Conservation (phyloP, 2,113 vertebrate species). For the Sminthopsis crassicaudata region DNA sequence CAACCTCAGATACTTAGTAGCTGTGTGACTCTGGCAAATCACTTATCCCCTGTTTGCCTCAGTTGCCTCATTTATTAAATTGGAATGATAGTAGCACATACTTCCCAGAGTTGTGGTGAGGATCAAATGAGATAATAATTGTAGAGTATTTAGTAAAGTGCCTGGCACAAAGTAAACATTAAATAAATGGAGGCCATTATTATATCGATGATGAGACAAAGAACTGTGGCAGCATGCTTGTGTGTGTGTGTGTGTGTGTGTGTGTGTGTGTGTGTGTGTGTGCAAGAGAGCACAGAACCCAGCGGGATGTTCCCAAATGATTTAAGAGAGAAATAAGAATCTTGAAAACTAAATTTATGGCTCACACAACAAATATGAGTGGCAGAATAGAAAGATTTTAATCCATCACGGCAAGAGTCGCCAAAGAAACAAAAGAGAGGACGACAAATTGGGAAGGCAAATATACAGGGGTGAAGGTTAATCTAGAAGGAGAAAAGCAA, state of each 20-base stretch:
- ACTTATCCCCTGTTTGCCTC: background rate
- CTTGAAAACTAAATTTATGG: background rate
- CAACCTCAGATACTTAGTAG: background rate
- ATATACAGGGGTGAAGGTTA: background rate
- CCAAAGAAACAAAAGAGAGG: background rate
- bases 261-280: too few relatives aligned
- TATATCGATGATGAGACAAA: background rate
- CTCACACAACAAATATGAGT: background rate
- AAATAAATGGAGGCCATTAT: background rate
- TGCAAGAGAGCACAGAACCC: background rate
- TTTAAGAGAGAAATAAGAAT: background rate
- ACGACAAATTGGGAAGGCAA: background rate
- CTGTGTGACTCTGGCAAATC: background rate
- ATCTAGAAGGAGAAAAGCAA: background rate
- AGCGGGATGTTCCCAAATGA: background rate
- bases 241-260: too few relatives aligned
- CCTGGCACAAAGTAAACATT: too few relatives aligned
- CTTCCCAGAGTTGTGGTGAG: background rate
- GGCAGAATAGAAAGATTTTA: background rate
- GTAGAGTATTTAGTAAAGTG: background rate
- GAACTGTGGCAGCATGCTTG: background rate
- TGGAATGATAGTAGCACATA: background rate
- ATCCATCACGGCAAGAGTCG: background rate
- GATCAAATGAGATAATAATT: background rate
- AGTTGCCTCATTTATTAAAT: background rate